Conservation (phyloP, 2,797 vertebrate genomes). For the Diglossa cyanea region DNA sequence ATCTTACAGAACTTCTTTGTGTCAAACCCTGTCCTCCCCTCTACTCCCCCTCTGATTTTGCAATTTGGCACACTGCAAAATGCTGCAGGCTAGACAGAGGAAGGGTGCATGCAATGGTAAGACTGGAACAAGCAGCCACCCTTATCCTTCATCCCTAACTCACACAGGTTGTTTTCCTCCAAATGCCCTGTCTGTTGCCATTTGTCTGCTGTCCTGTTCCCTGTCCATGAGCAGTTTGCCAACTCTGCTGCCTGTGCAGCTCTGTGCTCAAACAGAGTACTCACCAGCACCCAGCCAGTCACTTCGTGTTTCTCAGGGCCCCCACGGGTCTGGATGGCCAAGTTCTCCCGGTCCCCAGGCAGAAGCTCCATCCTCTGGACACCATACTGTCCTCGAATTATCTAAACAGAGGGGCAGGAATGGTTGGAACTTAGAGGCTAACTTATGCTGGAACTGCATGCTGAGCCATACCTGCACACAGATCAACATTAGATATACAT, state of each 20-base stretch:
- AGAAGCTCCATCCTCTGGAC: conserved; percentile 83
- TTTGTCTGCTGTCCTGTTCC: not conserved
- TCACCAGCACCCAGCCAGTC: conserved; percentile 93
- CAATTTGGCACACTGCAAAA: not conserved
- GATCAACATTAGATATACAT: not conserved
- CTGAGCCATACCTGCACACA: not conserved
- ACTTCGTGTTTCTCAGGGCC: conserved; percentile 94
- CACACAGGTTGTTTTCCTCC: not conserved
- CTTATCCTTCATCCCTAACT: not conserved
- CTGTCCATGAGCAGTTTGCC: not conserved
- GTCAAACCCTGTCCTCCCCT: not conserved
- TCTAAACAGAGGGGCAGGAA: conserved; percentile 29
- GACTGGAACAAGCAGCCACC: not conserved
- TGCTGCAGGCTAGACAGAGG: not conserved
- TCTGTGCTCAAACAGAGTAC: conserved; percentile 1
- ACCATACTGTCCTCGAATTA: conserved; percentile 71
- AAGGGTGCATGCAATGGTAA: not conserved
- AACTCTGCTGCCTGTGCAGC: not conserved
- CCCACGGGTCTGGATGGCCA: conserved; percentile 91
- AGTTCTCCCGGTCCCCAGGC: conserved; percentile 89
- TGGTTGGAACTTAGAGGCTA: not conserved
- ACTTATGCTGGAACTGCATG: not conserved
- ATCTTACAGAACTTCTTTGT: not conserved
- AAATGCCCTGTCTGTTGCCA: not conserved
- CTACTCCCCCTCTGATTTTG: not conserved